These are phyloP conservation scores for Sparus aurata DNA, from an alignment of 2,797 vertebrate species.

Conservation along the genomic window DNA sequence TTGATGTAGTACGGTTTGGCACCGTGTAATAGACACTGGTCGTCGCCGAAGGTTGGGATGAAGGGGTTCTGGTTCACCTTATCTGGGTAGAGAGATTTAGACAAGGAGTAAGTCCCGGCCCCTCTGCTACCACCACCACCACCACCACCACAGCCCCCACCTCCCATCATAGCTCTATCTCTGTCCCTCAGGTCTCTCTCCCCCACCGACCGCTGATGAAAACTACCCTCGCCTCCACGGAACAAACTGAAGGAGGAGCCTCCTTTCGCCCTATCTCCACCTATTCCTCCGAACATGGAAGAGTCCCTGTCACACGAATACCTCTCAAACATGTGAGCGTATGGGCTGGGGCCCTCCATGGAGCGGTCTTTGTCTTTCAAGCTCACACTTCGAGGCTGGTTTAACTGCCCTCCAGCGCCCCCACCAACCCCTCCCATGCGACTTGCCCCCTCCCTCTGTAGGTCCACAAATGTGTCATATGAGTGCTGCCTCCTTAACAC, in stretches of 20 bases:
- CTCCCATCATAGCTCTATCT: slow-evolving; percentile 87
- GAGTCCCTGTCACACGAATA: slow-evolving; percentile 85
- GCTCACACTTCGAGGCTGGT: slow-evolving; percentile 95
- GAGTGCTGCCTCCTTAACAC: slow-evolving; percentile 98
- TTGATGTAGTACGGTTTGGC: slow-evolving; percentile 99
- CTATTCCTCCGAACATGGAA: slow-evolving; percentile 81
- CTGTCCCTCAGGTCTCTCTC: slow-evolving; percentile 88
- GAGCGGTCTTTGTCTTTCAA: slow-evolving; percentile 99
- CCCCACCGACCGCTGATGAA: slow-evolving; percentile 87
- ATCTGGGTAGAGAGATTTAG: slow-evolving; percentile 99
- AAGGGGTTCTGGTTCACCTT: slow-evolving; percentile 99
- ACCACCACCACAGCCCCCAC: slow-evolving; percentile 83
- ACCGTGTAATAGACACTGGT: slow-evolving; percentile 99
- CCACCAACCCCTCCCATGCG: slow-evolving; percentile 78
- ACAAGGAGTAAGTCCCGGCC: slow-evolving; percentile 96
- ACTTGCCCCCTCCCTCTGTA: slow-evolving; percentile 94
- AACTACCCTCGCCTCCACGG: slow-evolving; percentile 84
- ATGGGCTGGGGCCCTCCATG: slow-evolving; percentile 94
- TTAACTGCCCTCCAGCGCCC: slow-evolving; percentile 79
- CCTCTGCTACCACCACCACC: slow-evolving; percentile 82
- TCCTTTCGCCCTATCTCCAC: slow-evolving; percentile 82
- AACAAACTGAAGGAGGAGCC: slow-evolving; percentile 88
- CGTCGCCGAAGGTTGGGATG: slow-evolving; percentile 99
- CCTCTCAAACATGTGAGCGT: slow-evolving; percentile 98
- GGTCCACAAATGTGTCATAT: slow-evolving; percentile 98